Evolutionary conservation across 2,797 vertebrate genomes (phyloP).

Genomic region (Xenopus petersii): DNA sequence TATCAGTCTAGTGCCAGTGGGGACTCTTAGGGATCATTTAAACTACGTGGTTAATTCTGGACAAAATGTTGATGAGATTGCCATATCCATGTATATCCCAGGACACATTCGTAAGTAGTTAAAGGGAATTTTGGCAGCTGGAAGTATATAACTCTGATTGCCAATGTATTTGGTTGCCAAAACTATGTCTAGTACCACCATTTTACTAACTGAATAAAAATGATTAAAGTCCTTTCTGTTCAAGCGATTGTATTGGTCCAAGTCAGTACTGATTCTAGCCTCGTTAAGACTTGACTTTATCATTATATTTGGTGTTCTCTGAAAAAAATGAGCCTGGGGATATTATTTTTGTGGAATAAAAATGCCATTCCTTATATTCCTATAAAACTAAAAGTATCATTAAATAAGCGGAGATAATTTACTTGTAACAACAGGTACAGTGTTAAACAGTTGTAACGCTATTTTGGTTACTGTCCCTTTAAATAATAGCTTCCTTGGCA

Average conservation of each 20-base stretch:
- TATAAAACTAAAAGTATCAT: not conserved
- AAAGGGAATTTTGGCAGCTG: not conserved
- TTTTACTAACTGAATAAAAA: not conserved
- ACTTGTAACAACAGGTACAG: not conserved
- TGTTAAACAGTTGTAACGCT: too few species aligned
- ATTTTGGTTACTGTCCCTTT: too few species aligned
- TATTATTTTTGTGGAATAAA: not conserved
- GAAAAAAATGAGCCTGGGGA: not conserved
- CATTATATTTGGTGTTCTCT: not conserved
- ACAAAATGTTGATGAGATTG: slow-evolving; percentile 13
- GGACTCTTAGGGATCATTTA: too few species aligned
- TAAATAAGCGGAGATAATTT: not conserved
- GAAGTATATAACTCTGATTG: not conserved
- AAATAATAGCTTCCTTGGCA: too few species aligned
- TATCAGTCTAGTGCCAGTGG: too few species aligned
- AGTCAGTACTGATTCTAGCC: not conserved
- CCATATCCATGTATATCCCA: slow-evolving; percentile 1
- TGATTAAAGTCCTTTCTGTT: not conserved
- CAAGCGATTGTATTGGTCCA: not conserved
- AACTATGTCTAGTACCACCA: not conserved
- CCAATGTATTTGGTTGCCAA: not conserved
- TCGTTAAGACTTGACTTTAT: not conserved
- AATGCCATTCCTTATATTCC: not conserved
- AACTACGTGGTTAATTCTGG: not conserved
- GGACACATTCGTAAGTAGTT: not conserved